Conservation (phyloP, 1,140 invertebrate species). For the Sarcophaga peregrina region DNA sequence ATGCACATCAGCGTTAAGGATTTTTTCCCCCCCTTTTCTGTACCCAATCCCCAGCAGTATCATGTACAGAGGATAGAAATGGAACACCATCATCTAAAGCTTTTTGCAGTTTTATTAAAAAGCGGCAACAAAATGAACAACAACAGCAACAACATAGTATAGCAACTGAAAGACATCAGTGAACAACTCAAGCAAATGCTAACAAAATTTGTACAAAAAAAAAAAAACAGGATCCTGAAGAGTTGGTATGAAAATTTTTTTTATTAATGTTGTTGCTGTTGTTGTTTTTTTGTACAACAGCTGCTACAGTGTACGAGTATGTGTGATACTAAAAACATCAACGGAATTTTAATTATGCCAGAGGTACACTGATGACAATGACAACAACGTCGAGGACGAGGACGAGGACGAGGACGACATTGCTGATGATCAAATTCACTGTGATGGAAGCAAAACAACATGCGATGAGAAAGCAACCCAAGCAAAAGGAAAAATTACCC, state of each 20-base stretch:
- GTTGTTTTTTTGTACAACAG: background rate
- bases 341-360: constrained; percentile 38
- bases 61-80: background rate
- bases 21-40: too few species aligned
- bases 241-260: too few species aligned
- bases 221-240: background rate
- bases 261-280: background rate
- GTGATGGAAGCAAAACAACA: background rate
- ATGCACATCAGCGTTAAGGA: constrained; percentile 28
- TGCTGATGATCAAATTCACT: constrained; percentile 4
- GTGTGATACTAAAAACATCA: constrained; percentile 32
- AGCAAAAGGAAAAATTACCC: background rate
- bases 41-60: too few species aligned
- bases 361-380: constrained; percentile 7
- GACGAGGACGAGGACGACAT: too few species aligned
- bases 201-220: background rate
- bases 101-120: constrained; percentile 31
- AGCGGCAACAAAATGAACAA: background rate
- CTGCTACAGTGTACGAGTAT: background rate
- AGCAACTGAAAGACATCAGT: background rate
- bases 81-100: background rate
- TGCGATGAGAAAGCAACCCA: background rate
- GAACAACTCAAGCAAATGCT: too few species aligned
- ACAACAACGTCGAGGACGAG: too few species aligned
- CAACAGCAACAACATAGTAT: background rate